Evolutionary conservation across 2,797 vertebrate species (phyloP), one percentile per base, ranked within the genome.

Genomic region (Fundulus diaphanus): DNA sequence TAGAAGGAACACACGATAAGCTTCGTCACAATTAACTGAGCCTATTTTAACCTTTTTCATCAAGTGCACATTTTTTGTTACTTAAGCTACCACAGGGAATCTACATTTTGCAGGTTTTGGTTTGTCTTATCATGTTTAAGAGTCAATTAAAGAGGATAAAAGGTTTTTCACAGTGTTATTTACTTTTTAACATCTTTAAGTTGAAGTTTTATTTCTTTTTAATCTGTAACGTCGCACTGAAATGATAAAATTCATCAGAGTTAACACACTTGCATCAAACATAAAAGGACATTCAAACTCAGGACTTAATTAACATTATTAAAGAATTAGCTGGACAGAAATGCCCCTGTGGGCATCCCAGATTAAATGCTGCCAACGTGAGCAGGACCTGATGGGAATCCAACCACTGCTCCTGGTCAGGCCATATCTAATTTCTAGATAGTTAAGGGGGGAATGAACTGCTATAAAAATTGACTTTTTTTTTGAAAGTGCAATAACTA

Each of bases 381-480:
- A 37, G 69, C 65, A 61, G n/a, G 8, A 54, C 56, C 52, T 78
- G 42, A 54, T 54, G 37, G 51, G 73, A 79, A 48, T 74, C 74
- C 44, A 83, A 70, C 67, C 44, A 46, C 40, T 70, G 68, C 52
- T 73, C 70, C 63, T 42, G 81, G 65, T 76, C 72, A 83, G 68
- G 82, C 80, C 80, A 78, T 72, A 73, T 84, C 77, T 74, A 85
- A 83, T 82, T 83, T 84, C 72, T 72, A 74, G 74, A 42, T 78
- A 80, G 73, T 79, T 76, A 83, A 82, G 46, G 73, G 75, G 11
- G 70, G 46, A 72, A 78, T 76, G 72, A 84, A 54, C 69, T 68
- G 49, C 37, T 72, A 86, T 80, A 86, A 76, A 83, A 82, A 82
- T 56, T 0, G 70, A 78, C 78, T 85, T 87, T 76, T 82, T 81